Evolutionary conservation across 2,113 vertebrate genomes (phyloP), one percentile per base, ranked within the genome.

Genomic region (Oreochromis spilurus): DNA sequence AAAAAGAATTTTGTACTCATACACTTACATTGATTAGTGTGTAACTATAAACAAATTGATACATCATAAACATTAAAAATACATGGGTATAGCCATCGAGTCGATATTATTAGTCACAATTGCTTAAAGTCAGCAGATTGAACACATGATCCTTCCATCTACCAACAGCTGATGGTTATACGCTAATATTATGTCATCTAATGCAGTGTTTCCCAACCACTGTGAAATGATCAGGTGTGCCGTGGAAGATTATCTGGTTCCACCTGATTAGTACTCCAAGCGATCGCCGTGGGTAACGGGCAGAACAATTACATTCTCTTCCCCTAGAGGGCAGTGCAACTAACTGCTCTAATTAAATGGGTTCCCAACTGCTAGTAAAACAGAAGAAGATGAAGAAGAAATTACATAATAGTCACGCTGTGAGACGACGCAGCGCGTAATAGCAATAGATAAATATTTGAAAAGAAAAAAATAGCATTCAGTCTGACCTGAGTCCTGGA

Each of bases 171-270:
- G 10, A 2, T 40, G 3, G 34, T 40, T 40, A 67, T 67, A 67
- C 1, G 0, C 62, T 40, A 40, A 67, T 0, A 40, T 21, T 40
- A 40, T 67, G 34, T 21, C 19, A 40, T 21, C 62, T 67, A 34
- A 0, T 62, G 58, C 16, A 34, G 58, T 62, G 58, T 62, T 62
- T 60, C 57, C 29, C 57, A 60, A 60, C 16, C 57, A 60, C 57
- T 34, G 57, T 60, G 58, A 60, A 19, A 60, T 19, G 58, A 34
- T 60, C 29, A 60, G 57, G 5, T 6, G 29, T 34, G 16, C 9
- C 3, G 29, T 6, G 9, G 57, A 60, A 60, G 9, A 34, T 60
- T 6, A 60, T 60, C 9, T 60, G 16, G 29, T 34, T 60, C 57
- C 29, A 60, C 29, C 29, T 19, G 57, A 60, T 60, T 60, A 34